Conservation (phyloP, 2,888 invertebrate species). For the Meteorus cinctellus region DNA sequence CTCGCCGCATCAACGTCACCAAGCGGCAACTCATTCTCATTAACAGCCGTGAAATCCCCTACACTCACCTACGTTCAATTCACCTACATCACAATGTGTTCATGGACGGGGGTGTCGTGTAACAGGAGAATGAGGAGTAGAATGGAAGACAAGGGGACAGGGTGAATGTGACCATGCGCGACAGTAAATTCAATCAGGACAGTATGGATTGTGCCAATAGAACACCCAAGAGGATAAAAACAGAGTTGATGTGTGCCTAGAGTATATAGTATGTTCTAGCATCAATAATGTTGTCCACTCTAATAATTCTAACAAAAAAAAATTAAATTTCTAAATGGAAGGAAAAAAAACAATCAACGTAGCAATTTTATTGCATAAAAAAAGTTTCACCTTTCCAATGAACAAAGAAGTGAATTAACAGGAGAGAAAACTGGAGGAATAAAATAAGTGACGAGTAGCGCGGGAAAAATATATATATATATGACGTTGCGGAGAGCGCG, state of each 20-base stretch:
- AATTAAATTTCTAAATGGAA: not conserved
- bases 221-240: conserved; percentile 20
- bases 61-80: conserved; percentile 9
- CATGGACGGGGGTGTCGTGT: not conserved
- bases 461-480: conserved; percentile 6
- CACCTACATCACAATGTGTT: not conserved
- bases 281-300: conserved; percentile 15
- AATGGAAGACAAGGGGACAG: conserved; percentile 27
- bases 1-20: conserved; percentile 61
- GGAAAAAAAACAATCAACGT: not conserved
- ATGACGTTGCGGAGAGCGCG: conserved; percentile 44
- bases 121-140: conserved; percentile 14
- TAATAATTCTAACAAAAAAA: not conserved
- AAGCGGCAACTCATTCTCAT: conserved; percentile 63
- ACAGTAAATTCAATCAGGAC: conserved; percentile 63
- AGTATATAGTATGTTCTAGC: not conserved
- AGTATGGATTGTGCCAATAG: conserved; percentile 44
- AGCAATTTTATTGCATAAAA: not conserved
- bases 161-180: conserved; percentile 45
- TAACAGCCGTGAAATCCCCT: conserved; percentile 51
- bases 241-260: not conserved
- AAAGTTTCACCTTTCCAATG: not conserved
- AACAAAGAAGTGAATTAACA: not conserved
- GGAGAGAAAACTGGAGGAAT: not conserved
- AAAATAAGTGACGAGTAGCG: conserved; percentile 44